Conservation (phyloP, 2,113 vertebrate species). For the Hippopotamus amphibius region DNA sequence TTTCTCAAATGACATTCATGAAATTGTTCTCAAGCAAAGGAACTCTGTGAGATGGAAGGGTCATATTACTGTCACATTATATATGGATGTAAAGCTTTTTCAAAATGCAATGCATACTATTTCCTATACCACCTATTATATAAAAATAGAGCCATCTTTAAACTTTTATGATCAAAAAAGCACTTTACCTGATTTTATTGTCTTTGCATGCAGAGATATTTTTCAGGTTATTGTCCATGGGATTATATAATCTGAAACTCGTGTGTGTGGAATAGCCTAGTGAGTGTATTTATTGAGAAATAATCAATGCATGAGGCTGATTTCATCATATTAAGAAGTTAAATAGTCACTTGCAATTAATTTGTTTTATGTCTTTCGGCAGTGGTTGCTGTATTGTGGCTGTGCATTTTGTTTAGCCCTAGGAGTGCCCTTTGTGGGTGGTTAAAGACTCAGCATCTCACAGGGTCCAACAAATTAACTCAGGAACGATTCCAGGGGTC, state of each 20-base stretch:
- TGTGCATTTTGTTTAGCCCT: not conserved
- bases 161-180: not conserved
- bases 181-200: conserved; percentile 1
- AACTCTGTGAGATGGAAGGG: not conserved
- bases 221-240: not conserved
- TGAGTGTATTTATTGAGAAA: not conserved
- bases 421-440: not conserved
- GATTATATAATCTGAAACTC: not conserved
- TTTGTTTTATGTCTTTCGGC: not conserved
- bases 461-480: not conserved
- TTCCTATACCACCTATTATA: not conserved
- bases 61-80: not conserved
- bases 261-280: not conserved
- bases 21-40: conserved; percentile 2
- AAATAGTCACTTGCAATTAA: not conserved
- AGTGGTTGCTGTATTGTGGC: not conserved
- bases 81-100: not conserved
- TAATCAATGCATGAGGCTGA: not conserved
- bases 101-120: not conserved
- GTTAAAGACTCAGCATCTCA: not conserved
- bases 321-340: not conserved
- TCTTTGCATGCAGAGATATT: not conserved
- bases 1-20: not conserved
- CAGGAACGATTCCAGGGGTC: not conserved
- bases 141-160: not conserved